Evolutionary conservation across 2,888 invertebrate species (phyloP), one percentile per base, ranked within the genome.

Genomic region (Isoperla grammatica): DNA sequence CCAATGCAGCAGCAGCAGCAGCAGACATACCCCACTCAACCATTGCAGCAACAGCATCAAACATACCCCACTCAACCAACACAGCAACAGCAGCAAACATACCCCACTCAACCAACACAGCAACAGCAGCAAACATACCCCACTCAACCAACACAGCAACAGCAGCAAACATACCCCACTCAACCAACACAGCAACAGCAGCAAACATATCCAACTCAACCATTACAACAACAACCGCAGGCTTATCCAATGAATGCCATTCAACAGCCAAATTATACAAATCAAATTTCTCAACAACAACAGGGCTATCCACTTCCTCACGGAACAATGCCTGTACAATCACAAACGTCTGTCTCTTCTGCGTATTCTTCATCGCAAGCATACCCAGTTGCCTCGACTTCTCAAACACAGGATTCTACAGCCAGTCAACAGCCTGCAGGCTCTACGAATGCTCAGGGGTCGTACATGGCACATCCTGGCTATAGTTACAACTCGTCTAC

Each of bases 381-480:
- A 20, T 54, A 45, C 35, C 37, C 37, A 57, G 35, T 57, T 48
- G 11, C 9, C 40, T 12, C 56, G 19, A n/a, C 20, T 13, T 12
- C 42, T 43, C 37, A 20, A 9, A 13, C 50, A 50, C 57, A 15
- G 45, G 56, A 42, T 12, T 23, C 22, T 56, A 56, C 53, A 39
- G 45, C 35, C 40, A 61, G 20, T 29, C 46, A 17, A 12, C 56
- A 17, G 15, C 43, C 63, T 50, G 50, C 72, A 69, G 59, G 71
- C 56, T 56, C 63, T 8, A 29, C 29, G 17, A 57, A 70, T 39
- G 58, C 60, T 62, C 66, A 43, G 49, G 61, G 67, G 1, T 65
- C 70, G 1, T 73, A 72, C 60, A 78, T 79, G 67, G 79, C 78
- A 57, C 84, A 85, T 70, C 83, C 84, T 2, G 85, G 83, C 45